A percentile compares a stretch with the other conserved stretches of the same genome.
Evolutionary conservation across 2,888 invertebrate species (phyloP).

Genomic region (Torymus tubicola): DNA sequence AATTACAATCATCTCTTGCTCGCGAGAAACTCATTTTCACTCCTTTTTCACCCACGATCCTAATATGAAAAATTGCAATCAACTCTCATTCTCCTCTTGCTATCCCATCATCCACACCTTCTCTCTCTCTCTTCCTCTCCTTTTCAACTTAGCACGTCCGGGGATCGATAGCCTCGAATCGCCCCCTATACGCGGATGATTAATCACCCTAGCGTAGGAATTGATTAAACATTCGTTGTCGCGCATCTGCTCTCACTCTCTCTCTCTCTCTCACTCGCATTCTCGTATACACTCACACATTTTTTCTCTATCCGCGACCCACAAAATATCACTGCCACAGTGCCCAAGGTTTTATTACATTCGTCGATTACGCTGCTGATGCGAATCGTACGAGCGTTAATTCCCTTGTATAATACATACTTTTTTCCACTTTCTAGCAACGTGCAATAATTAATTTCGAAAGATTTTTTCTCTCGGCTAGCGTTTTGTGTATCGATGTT

Average conservation of each 20-base stretch:
- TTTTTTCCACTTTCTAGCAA: too few species aligned
- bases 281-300: too few species aligned
- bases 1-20: too few species aligned
- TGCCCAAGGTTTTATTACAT: conserved; percentile 16
- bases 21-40: too few species aligned
- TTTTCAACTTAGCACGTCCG: not conserved
- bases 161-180: conserved; percentile 22
- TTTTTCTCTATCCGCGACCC: conserved; percentile 12
- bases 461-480: not conserved
- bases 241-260: not conserved
- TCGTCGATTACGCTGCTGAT: not conserved
- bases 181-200: not conserved
- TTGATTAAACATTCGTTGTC: conserved; percentile 39
- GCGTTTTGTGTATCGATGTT: not conserved
- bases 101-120: not conserved
- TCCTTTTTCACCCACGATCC: too few species aligned
- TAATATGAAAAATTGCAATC: too few species aligned
- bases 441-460: not conserved
- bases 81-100: too few species aligned
- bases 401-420: not conserved
- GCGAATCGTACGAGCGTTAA: conserved; percentile 10
- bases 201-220: conserved; percentile 12
- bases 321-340: conserved; percentile 23
- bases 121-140: not conserved
- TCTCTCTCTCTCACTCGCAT: conserved; percentile 5